Conservation (phyloP, 2,113 vertebrate genomes). For the Murina feae region DNA sequence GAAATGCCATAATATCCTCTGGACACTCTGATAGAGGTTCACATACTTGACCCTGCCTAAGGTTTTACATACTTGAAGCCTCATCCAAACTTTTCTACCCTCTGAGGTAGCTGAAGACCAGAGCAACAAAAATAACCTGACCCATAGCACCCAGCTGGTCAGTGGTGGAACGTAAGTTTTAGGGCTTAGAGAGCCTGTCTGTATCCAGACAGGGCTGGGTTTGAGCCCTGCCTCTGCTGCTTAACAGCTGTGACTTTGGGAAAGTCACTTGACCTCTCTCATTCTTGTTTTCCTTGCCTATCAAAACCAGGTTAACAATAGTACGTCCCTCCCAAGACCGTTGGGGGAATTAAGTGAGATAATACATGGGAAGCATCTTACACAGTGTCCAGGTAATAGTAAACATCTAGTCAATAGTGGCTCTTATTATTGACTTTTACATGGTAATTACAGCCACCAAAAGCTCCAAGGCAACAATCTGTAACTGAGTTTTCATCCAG, state of each 20-base stretch:
- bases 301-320: neutral
- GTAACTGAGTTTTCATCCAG: neutral
- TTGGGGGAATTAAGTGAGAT: neutral
- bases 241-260: neutral
- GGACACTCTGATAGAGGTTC: neutral
- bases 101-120: neutral
- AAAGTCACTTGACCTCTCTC: neutral
- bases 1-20: neutral
- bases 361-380: neutral
- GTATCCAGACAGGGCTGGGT: neutral
- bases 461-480: neutral
- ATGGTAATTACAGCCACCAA: slow-evolving; percentile 8
- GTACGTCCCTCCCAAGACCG: neutral
- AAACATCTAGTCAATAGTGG: neutral
- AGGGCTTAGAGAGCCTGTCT: neutral
- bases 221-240: neutral
- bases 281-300: slow-evolving; percentile 3
- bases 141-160: neutral
- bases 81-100: neutral
- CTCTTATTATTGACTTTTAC: neutral
- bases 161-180: neutral
- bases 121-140: neutral
- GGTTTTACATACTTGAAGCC: neutral
- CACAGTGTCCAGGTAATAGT: neutral
- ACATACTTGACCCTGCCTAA: neutral